Evolutionary conservation across 2,113 vertebrate species (phyloP).

Genomic region (Glaucomys volans): DNA sequence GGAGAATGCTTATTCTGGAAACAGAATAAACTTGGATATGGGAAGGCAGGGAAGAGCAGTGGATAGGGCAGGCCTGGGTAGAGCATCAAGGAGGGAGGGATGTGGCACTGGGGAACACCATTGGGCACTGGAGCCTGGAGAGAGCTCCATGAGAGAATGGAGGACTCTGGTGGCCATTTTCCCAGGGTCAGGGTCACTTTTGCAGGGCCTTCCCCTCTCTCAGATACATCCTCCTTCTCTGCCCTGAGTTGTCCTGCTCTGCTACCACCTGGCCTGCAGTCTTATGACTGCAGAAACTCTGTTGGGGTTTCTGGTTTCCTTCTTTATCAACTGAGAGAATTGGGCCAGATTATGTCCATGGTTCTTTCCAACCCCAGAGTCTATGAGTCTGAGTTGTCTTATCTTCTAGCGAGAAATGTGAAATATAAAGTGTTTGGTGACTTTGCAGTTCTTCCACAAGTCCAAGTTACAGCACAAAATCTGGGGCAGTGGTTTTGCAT

Average conservation of each 20-base stretch:
- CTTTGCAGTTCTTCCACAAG: neutral
- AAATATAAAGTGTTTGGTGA: neutral
- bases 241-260: neutral
- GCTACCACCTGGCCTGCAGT: neutral
- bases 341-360: neutral
- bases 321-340: neutral
- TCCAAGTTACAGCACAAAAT: neutral
- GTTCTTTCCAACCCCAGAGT: neutral
- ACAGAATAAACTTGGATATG: neutral
- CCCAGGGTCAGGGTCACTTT: too few species aligned
- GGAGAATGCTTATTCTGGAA: neutral
- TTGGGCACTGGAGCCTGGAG: neutral
- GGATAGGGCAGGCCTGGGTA: too few species aligned
- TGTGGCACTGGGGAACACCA: neutral
- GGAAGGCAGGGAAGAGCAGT: neutral
- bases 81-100: neutral
- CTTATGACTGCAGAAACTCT: too few species aligned
- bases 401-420: neutral
- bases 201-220: neutral
- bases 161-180: neutral
- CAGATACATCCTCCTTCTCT: neutral
- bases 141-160: neutral
- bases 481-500: neutral
- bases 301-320: neutral
- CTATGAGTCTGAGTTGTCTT: neutral